phyloP scores from a whole-genome alignment of 2,797 vertebrate species.

The Sebastes kiyomatsui region DNA sequence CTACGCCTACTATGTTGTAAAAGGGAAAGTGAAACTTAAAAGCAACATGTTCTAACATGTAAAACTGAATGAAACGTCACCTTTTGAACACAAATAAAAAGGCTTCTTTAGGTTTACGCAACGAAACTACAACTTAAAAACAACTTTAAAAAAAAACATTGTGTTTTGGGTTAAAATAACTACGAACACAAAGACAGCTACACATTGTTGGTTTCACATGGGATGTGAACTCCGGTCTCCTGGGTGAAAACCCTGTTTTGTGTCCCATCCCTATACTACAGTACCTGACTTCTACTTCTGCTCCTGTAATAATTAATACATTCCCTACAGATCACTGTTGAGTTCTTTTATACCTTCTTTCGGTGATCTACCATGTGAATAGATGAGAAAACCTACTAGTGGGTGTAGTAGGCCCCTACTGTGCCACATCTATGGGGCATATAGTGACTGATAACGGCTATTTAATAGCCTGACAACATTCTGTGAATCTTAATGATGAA shows the following conservation, averaged over 20 bases:
- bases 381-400: too few relatives aligned
- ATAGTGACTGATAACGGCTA: rapidly evolving
- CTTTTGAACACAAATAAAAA: too few relatives aligned
- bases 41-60: too few relatives aligned
- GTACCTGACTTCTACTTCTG: background rate
- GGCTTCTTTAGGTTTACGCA: background rate
- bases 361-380: too few relatives aligned
- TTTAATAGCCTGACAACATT: too few relatives aligned
- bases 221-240: too few relatives aligned
- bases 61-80: too few relatives aligned
- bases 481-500: too few relatives aligned
- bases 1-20: background rate
- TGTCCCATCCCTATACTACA: background rate
- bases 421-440: too few relatives aligned
- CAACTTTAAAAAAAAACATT: background rate
- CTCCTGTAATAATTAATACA: background rate
- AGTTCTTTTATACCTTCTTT: background rate
- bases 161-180: too few relatives aligned
- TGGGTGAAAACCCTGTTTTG: background rate
- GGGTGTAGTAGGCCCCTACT: too few relatives aligned
- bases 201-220: background rate
- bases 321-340: background rate
- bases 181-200: background rate
- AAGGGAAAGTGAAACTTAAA: background rate
- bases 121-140: background rate